Conservation (phyloP, 2,888 invertebrate genomes). For the Hybos culiciformis region DNA sequence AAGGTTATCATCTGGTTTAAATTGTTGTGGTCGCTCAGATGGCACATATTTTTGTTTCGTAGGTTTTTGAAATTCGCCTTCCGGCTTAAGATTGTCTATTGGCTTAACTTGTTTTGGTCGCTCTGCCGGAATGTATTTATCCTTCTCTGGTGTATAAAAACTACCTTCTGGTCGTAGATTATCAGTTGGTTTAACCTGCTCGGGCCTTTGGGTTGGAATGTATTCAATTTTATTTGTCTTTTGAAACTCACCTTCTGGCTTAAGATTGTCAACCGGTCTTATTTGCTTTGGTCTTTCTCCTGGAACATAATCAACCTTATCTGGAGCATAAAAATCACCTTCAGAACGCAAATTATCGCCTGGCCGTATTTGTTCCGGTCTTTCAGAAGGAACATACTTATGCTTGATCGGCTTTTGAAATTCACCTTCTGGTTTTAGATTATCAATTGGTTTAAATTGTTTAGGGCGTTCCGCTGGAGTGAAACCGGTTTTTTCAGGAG, state of each 20-base stretch:
- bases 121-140: constrained; percentile 32
- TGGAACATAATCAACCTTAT: constrained; percentile 25
- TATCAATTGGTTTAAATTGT: constrained; percentile 40
- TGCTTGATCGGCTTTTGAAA: constrained; percentile 25
- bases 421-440: constrained; percentile 43
- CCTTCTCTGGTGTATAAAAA: constrained; percentile 34
- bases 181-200: constrained; percentile 33
- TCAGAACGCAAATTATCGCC: constrained; percentile 42
- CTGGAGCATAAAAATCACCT: constrained; percentile 7
- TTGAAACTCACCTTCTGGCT: constrained; percentile 40
- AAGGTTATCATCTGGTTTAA: constrained; percentile 42
- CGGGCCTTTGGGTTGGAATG: constrained; percentile 35
- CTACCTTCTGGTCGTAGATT: constrained; percentile 28
- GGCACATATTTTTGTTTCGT: constrained; percentile 16
- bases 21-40: constrained; percentile 30
- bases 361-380: constrained; percentile 35
- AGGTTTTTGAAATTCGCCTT: constrained; percentile 38
- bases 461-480: constrained; percentile 33
- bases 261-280: constrained; percentile 40
- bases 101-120: constrained; percentile 35
- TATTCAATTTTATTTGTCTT: constrained; percentile 15
- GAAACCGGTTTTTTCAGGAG: constrained; percentile 28
- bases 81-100: constrained; percentile 42
- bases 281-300: constrained; percentile 34
- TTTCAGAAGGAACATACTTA: constrained; percentile 19